These are phyloP conservation scores for Baccha elongata DNA, from an alignment of 2,888 invertebrate species.

Conservation along the genomic window DNA sequence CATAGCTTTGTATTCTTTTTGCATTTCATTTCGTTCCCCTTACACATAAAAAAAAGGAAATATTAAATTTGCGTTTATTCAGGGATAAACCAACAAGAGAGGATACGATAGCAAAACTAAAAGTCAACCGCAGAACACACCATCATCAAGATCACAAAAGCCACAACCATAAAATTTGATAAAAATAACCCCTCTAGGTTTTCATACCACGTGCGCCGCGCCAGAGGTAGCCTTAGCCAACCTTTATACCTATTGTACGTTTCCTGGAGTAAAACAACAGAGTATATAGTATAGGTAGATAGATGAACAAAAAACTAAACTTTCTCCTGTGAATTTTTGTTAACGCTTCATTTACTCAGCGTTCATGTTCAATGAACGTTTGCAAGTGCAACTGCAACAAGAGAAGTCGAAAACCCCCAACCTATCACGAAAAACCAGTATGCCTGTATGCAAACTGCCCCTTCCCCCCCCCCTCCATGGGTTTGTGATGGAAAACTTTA, in stretches of 20 bases:
- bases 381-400: slow-evolving; percentile 29
- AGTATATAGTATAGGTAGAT: too few relatives aligned
- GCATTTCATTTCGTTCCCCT: too few relatives aligned
- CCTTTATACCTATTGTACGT: not conserved
- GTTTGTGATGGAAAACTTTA: too few relatives aligned
- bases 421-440: not conserved
- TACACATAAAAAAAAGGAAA: not conserved
- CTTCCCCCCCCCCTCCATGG: slow-evolving; percentile 15
- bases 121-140: slow-evolving; percentile 41
- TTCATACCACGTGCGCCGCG: too few relatives aligned
- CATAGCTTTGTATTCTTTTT: too few relatives aligned
- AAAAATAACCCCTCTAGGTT: slow-evolving; percentile 42
- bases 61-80: slow-evolving; percentile 54
- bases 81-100: slow-evolving; percentile 2
- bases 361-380: slow-evolving; percentile 57
- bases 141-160: slow-evolving; percentile 60
- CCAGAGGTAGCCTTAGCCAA: too few relatives aligned
- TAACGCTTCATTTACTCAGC: slow-evolving; percentile 60
- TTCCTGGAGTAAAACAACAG: slow-evolving; percentile 4
- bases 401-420: not conserved
- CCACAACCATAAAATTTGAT: slow-evolving; percentile 59
- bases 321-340: slow-evolving; percentile 32
- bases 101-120: slow-evolving; percentile 18
- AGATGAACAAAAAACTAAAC: too few relatives aligned
- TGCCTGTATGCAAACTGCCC: too few relatives aligned